Base-by-base conservation (phyloP, 2,888 invertebrate genomes). In the Ophion ellenae region DNA sequence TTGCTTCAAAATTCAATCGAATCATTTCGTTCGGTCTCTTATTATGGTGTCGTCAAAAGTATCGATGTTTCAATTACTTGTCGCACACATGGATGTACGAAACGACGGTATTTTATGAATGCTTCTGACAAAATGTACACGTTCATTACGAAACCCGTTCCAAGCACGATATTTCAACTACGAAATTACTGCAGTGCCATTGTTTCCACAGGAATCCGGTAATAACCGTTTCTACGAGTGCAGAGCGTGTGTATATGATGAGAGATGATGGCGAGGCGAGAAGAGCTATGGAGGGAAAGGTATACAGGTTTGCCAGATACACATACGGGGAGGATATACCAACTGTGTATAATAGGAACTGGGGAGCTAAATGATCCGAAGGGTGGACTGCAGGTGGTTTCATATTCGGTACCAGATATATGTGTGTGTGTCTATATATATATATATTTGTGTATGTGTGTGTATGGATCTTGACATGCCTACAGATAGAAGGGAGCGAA, bases 341-440 rank as follows among this genome's bases (percentile, higher is more conserved):
- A 70, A 79, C 63, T 20, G 74, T 63, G 74, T 63, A 70, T 70
- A 57, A 74, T 69, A 57, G 79, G 57, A 64, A 70, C 67, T 74
- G 74, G 57, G 75, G 47, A 82, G 77, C 57, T 63, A 74, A 28
- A 75, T 70, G 79, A 75, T 75, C 79, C 79, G 79, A 75, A 85
- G 87, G 86, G 86, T 80, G 81, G 61, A 87, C 61, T 61, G 77
- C 88, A 88, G 87, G 87, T 88, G 90, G 90, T 89, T 87, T 90
- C 87, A 88, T 90, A 90, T 90, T 90, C 85, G n/a, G 70, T 10
- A 24, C 32, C 57, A 45, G 36, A 47, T 45, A 73, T 28, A 73
- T 24, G 24, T 24, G 24, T 24, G 24, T 24, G 24, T 24, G 24
- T 24, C 0, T 24, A 1, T 24, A 24, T 24, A 24, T 24, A 24